Conservation (phyloP, 92 coral and sea anemone genomes). For the Umimayanthus chanpuru region DNA sequence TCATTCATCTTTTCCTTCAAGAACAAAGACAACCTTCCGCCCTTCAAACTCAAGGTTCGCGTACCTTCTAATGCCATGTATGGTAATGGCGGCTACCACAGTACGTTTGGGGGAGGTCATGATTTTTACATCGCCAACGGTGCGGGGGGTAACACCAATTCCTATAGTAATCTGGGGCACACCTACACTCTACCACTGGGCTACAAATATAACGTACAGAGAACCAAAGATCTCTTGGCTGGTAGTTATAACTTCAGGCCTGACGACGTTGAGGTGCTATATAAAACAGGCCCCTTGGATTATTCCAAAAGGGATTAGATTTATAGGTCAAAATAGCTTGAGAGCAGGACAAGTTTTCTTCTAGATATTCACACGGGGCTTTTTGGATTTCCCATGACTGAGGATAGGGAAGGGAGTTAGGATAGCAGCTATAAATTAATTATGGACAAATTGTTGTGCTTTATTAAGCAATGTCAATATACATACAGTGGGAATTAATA, state of each 20-base stretch:
- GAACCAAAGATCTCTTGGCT: conserved; percentile 30
- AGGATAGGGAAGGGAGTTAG: too few species aligned
- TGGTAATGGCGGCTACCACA: not conserved
- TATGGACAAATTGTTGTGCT: too few species aligned
- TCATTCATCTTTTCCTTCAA: conserved; percentile 32
- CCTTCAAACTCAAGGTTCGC: conserved; percentile 23
- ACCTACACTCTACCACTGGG: conserved; percentile 21
- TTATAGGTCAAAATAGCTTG: not conserved
- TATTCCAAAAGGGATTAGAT: not conserved
- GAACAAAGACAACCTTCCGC: conserved; percentile 25
- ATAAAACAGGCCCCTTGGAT: conserved; percentile 24
- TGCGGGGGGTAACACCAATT: conserved; percentile 21
- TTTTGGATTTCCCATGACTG: too few species aligned
- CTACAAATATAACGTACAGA: not conserved
- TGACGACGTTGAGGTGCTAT: conserved; percentile 33
- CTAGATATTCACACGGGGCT: too few species aligned
- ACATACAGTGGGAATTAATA: too few species aligned
- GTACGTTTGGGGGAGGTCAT: conserved; percentile 48
- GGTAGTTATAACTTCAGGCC: conserved; percentile 39
- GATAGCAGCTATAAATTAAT: too few species aligned
- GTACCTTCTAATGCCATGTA: not conserved
- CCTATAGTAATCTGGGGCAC: conserved; percentile 41
- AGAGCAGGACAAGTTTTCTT: too few species aligned
- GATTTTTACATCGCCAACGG: conserved; percentile 28
- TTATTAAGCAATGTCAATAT: too few species aligned